Evolutionary conservation across 2,797 vertebrate genomes (phyloP), one percentile per base, ranked within the genome.

Genomic region (Tapirus indicus): DNA sequence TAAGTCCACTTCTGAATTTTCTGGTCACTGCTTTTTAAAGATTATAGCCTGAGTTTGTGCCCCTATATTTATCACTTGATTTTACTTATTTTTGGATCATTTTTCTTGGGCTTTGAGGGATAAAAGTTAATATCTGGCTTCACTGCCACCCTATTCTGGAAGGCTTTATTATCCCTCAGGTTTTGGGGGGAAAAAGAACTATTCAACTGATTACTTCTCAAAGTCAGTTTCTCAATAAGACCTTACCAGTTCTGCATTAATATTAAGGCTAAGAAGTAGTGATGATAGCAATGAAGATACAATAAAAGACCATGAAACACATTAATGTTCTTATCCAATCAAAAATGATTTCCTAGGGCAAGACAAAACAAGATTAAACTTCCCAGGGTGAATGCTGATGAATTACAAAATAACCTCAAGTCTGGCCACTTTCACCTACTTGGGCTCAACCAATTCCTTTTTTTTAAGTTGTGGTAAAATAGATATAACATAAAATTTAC

Each of bases 1-100:
- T n/a, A 83, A 88, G 20, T 58, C 38, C 58, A n/a, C 10, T 72
- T 92, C 32, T 38, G 21, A 84, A 54, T 44, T n/a, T 80, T 71
- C 58, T 74, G 41, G 18, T 56, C 62, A 49, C 35, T 18, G 66
- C 27, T 49, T 92, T 87, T 69, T 7, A 95, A 96, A 96, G 41
- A 88, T 27, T 20, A n/a, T 27, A 41, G n/a, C 47, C n/a, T 79
- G 71, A 75, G 23, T 64, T 58, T 91, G 29, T 91, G 12, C 7
- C 21, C n/a, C 20, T 96, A 4, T 88, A 66, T 68, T 83, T 94
- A 27, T 93, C 44, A 47, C 49, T 95, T 82, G 2, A 58, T 89
- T 93, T 86, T 89, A 88, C 49, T 93, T 82, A 72, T 52, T 95
- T 96, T n/a, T 23, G 32, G 56, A 35, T 89, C 8, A 44, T 85